phyloP scores from a whole-genome alignment of 1,140 invertebrate species.

The Globodera ellingtonae region DNA sequence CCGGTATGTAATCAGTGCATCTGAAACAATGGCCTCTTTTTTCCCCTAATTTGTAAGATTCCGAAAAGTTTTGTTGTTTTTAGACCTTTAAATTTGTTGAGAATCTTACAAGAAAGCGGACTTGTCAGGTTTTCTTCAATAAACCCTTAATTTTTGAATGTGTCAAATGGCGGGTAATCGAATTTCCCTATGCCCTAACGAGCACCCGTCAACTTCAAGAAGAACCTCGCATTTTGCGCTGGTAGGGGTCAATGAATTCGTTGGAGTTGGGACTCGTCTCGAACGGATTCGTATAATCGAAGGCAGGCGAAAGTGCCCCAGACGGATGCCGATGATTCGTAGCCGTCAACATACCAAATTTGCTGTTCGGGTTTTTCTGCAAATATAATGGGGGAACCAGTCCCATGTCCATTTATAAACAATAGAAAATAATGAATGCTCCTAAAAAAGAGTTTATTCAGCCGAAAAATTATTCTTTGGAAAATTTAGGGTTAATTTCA shows the following conservation, averaged over 20 bases:
- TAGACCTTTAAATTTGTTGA: no score
- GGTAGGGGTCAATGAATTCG: conserved; percentile 1
- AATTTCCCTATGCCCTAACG: not conserved
- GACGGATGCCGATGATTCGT: not conserved
- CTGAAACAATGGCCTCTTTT: not conserved
- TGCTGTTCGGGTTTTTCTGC: not conserved
- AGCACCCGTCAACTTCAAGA: not conserved
- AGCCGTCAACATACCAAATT: not conserved
- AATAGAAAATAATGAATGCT: conserved; percentile 14
- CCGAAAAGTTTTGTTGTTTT: not conserved
- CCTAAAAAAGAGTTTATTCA: conserved; percentile 2
- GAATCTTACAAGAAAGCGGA: no score
- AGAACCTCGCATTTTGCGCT: conserved; percentile 21
- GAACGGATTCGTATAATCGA: not conserved
- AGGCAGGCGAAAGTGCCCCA: not conserved
- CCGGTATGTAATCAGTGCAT: conserved; percentile 10
- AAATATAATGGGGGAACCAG: not conserved
- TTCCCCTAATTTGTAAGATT: not conserved
- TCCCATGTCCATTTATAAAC: not conserved
- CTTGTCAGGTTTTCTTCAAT: no score
- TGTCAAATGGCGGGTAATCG: not conserved
- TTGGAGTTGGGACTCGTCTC: not conserved
- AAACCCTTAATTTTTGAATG: not conserved
- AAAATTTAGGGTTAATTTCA: not conserved
- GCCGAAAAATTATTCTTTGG: not conserved